Conservation (phyloP, 2,888 invertebrate genomes). For the Oscheius sp. region DNA sequence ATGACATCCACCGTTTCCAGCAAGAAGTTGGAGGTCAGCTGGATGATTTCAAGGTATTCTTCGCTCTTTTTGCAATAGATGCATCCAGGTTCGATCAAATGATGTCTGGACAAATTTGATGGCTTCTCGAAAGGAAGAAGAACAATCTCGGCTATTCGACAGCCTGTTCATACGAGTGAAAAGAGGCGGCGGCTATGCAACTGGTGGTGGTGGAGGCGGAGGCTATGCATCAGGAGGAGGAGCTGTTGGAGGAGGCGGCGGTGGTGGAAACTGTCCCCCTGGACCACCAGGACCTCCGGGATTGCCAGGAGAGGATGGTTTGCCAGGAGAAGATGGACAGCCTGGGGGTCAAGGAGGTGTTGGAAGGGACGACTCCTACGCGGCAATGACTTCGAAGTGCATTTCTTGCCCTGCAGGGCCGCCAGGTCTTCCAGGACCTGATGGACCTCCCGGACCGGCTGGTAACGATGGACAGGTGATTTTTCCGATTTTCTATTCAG, state of each 20-base stretch:
- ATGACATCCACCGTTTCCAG: slow-evolving; percentile 15
- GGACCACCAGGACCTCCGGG: slow-evolving; percentile 40
- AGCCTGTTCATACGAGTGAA: background rate
- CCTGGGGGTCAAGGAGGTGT: slow-evolving; percentile 37
- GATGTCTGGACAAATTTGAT: slow-evolving; percentile 23
- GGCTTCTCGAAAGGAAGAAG: slow-evolving; percentile 17
- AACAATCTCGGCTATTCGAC: background rate
- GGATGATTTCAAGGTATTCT: slow-evolving; percentile 16
- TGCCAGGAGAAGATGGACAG: slow-evolving; percentile 39
- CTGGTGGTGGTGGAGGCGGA: slow-evolving; percentile 8
- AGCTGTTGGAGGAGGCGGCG: background rate
- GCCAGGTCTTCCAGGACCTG: slow-evolving; percentile 17
- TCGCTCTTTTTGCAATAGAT: too few relatives aligned
- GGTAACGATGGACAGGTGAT: slow-evolving; percentile 3
- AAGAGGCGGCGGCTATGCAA: slow-evolving; percentile 18
- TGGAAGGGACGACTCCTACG: slow-evolving; percentile 8
- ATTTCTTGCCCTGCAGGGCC: slow-evolving; percentile 15
- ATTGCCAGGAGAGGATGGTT: slow-evolving; percentile 30
- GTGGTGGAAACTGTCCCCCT: slow-evolving; percentile 37
- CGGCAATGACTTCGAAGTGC: slow-evolving; percentile 1
- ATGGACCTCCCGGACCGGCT: slow-evolving; percentile 18
- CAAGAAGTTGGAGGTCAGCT: background rate
- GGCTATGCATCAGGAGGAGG: slow-evolving; percentile 21
- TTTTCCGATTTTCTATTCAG: too few relatives aligned
- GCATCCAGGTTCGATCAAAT: slow-evolving; percentile 2